Evolutionary conservation across 2,888 invertebrate species (phyloP).

Genomic region (Parnassius glacialis): DNA sequence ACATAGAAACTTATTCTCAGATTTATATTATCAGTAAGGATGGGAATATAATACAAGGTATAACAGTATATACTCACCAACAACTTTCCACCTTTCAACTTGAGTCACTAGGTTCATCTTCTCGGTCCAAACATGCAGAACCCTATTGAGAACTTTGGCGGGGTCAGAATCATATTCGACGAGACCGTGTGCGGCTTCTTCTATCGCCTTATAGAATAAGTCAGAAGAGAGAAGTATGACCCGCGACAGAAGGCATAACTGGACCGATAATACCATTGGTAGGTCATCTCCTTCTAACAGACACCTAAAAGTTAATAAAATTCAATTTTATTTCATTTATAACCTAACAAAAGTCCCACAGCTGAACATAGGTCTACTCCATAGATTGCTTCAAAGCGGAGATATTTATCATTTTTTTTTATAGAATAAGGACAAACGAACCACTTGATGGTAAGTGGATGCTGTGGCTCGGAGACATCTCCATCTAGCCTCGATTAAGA

Average conservation of each 20-base stretch:
- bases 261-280: constrained; percentile 88
- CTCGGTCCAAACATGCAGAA: constrained; percentile 89
- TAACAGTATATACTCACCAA: constrained; percentile 77
- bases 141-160: constrained; percentile 84
- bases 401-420: too few species aligned
- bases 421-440: too few species aligned
- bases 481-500: too few species aligned
- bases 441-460: too few species aligned
- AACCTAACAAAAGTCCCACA: too few species aligned
- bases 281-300: constrained; percentile 86
- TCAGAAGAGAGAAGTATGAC: constrained; percentile 86
- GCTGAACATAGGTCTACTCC: too few species aligned
- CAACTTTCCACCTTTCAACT: constrained; percentile 90
- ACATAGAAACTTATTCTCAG: too few species aligned
- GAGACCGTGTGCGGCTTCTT: constrained; percentile 65
- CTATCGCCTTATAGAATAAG: constrained; percentile 82
- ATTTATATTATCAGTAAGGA: too few species aligned
- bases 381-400: too few species aligned
- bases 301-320: constrained; percentile 63
- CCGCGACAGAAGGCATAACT: constrained; percentile 88
- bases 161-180: constrained; percentile 77
- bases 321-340: too few species aligned
- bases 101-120: constrained; percentile 90
- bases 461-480: too few species aligned
- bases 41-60: too few species aligned